Base-by-base conservation (phyloP, 1,140 invertebrate genomes). In the Bombus turneri region DNA sequence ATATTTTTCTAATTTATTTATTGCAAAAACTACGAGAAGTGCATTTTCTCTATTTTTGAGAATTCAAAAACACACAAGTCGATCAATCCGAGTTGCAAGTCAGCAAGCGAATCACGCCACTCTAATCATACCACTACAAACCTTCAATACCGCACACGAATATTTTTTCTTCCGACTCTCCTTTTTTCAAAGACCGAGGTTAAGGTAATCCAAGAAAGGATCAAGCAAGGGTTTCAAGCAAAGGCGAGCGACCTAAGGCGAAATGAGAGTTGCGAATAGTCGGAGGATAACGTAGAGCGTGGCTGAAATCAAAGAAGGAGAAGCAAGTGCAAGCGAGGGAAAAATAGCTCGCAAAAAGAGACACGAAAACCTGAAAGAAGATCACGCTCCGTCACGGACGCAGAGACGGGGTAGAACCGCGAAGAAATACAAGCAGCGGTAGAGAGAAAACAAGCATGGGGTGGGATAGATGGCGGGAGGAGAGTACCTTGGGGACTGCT, bases 401-500 rank as follows among this genome's bases (percentile, higher is more conserved):
- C 13, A 8, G n/a, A 34, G 12, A 28, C 25, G 31, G 15, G 12
- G 10, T 12, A 28, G 69, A n/a, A 34, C 37, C 13, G 22, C 43
- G 64, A 13, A 12, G 9, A n/a, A 73, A 12, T 18, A 13, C 3
- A 28, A 31, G 13, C 10, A 37, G 47, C 31, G 28, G 31, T 25
- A 43, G 76, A 72, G 62, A 5, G n/a, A 25, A 43, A 86, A 72
- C 39, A 39, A 43, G 43, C 4, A 68, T 57, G 72, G 53, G 73
- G 15, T 2, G 10, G 22, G 34, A n/a, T 22, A 34, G 10, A 13
- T 18, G 25, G 43, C 31, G 8, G 31, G 66, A 37, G 59, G 34
- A 15, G 59, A 76, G 31, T 57, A 89, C 88, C 64, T 89, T 41
- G 13, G 84, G 84, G 84, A 88, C 59, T 28, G 2, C 6, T 25